Percentiles rank a stretch among this genome's conserved stretches.
These are phyloP conservation scores for Drosophila imparisetae DNA, from an alignment of 2,888 invertebrate species.

Conservation along the genomic window DNA sequence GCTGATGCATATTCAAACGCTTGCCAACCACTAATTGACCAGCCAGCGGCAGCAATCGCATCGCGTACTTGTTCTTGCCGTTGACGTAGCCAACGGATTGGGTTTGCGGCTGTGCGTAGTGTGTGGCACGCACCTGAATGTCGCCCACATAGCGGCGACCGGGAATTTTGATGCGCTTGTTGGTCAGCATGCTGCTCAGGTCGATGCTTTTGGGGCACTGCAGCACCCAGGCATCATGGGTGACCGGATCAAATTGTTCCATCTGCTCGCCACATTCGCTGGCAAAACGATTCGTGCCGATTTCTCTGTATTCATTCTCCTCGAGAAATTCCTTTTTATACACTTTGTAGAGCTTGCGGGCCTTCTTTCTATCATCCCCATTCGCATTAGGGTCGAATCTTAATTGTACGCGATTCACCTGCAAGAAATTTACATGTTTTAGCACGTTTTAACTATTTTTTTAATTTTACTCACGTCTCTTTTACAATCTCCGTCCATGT, in stretches of 20 bases:
- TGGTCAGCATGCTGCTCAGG: constrained; percentile 2
- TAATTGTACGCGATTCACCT: neutral
- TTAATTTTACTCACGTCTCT: neutral
- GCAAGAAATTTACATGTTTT: neutral
- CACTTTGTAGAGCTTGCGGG: constrained; percentile 8
- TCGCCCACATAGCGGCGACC: constrained; percentile 54
- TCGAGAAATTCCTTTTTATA: constrained; percentile 47
- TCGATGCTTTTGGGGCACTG: constrained; percentile 60
- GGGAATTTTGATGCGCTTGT: constrained; percentile 59
- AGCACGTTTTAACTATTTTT: neutral
- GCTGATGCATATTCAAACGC: constrained; percentile 39
- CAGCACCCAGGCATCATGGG: constrained; percentile 62
- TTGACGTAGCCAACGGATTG: constrained; percentile 55
- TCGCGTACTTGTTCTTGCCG: constrained; percentile 42
- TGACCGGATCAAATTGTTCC: constrained; percentile 36
- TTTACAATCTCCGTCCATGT: neutral
- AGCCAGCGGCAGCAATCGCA: constrained; percentile 32
- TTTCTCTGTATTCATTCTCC: constrained; percentile 22
- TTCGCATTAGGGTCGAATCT: neutral
- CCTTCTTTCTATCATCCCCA: neutral
- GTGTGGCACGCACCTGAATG: constrained; percentile 46
- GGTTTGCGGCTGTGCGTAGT: constrained; percentile 9
- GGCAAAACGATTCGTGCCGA: neutral
- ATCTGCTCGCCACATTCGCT: constrained; percentile 30
- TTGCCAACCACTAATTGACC: constrained; percentile 52